A percentile compares a stretch with the other conserved stretches of the same genome.
These are phyloP conservation scores for Augiades crinisus DNA, from an alignment of 2,888 invertebrate species.

Conservation along the genomic window DNA sequence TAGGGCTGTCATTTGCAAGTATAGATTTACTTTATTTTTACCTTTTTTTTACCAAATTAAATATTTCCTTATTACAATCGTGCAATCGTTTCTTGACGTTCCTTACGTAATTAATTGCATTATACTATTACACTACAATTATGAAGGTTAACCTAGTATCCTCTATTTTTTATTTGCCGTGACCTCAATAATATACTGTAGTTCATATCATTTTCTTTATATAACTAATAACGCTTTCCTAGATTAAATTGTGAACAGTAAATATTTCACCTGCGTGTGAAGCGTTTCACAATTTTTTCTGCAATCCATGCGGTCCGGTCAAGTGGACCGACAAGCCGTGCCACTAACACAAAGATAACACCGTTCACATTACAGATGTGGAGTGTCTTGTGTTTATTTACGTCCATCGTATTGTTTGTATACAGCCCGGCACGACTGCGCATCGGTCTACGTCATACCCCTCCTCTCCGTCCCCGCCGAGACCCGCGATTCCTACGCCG, in stretches of 20 bases:
- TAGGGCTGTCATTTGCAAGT: neutral
- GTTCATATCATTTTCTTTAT: neutral
- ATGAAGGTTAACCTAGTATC: neutral
- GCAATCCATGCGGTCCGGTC: slow-evolving; percentile 36
- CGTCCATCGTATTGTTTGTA: slow-evolving; percentile 81
- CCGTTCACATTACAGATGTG: slow-evolving; percentile 60
- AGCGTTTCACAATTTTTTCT: slow-evolving; percentile 33
- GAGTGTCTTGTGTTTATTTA: slow-evolving; percentile 78
- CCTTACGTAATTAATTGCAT: neutral
- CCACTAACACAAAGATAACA: slow-evolving; percentile 69
- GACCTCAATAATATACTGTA: neutral
- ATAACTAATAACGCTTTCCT: too few relatives aligned
- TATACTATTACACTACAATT: neutral
- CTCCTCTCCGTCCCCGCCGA: slow-evolving; percentile 58
- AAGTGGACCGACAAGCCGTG: slow-evolving; percentile 46
- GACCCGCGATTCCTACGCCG: slow-evolving; percentile 67
- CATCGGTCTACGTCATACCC: slow-evolving; percentile 74
- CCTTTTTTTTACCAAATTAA: too few relatives aligned
- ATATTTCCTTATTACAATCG: too few relatives aligned
- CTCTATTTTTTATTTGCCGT: neutral
- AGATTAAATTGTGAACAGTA: slow-evolving; percentile 11
- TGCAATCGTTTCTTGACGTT: too few relatives aligned
- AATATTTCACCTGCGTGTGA: slow-evolving; percentile 30
- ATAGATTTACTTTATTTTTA: too few relatives aligned
- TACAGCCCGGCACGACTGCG: slow-evolving; percentile 80